These are phyloP conservation scores for Hippoglossus hippoglossus DNA, from an alignment of 2,797 vertebrate genomes.

Conservation along the genomic window DNA sequence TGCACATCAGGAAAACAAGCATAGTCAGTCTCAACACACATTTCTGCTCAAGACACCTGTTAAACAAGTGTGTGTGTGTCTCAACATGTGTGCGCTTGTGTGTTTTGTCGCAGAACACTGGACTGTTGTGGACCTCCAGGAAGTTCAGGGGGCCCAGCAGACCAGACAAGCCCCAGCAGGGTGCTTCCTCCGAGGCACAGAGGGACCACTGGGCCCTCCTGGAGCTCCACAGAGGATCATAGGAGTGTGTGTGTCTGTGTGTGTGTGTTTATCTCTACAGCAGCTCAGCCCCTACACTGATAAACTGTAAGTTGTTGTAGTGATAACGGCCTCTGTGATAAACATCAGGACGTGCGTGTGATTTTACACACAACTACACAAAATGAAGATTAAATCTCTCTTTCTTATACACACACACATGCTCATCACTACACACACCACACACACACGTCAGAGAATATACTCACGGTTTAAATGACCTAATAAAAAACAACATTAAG, in stretches of 20 bases:
- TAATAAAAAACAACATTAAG: constrained; percentile 43
- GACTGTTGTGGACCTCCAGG: constrained; percentile 36
- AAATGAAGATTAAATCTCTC: not conserved
- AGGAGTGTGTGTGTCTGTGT: constrained; percentile 2
- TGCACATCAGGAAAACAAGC: not conserved
- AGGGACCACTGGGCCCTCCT: constrained; percentile 32
- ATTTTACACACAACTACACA: constrained; percentile 14
- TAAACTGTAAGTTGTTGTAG: constrained; percentile 21
- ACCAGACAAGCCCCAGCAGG: constrained; percentile 51
- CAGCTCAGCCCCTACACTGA: too few relatives aligned
- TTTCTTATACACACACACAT: constrained; percentile 4
- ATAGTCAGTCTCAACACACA: constrained; percentile 24
- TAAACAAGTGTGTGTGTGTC: not conserved
- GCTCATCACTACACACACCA: constrained; percentile 14
- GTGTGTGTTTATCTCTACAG: too few relatives aligned
- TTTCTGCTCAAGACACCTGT: not conserved
- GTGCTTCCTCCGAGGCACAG: constrained; percentile 58
- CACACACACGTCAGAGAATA: not conserved
- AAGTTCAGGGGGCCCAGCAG: constrained; percentile 33
- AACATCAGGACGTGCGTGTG: not conserved
- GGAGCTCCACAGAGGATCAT: not conserved
- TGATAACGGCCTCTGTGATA: constrained; percentile 29
- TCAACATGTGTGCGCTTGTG: constrained; percentile 7
- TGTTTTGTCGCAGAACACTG: not conserved
- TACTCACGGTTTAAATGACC: constrained; percentile 77